Conservation (phyloP, 2,888 invertebrate species). For the Syrista parreyssii region DNA sequence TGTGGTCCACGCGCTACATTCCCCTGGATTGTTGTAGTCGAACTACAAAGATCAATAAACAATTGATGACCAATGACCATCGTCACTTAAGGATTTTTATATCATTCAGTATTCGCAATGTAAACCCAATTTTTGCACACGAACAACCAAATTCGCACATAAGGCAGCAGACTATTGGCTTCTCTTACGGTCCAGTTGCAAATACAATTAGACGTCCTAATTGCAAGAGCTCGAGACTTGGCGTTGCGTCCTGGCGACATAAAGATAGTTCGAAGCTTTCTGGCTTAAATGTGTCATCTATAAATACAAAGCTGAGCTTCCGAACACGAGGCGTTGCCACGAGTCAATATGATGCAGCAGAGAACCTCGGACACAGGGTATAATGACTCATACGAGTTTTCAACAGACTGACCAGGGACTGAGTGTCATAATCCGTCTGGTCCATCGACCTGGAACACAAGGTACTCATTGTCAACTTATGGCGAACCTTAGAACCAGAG, state of each 20-base stretch:
- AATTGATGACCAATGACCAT: background rate
- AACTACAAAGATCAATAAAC: background rate
- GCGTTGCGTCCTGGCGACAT: slow-evolving; percentile 38
- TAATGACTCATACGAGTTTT: background rate
- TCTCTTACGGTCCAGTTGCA: background rate
- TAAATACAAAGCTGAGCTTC: slow-evolving; percentile 50
- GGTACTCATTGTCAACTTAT: background rate
- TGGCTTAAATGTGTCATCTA: slow-evolving; percentile 64
- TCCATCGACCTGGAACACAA: background rate
- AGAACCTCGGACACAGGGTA: background rate
- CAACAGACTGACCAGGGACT: background rate
- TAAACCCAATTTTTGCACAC: background rate
- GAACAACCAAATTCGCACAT: background rate
- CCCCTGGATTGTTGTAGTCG: background rate
- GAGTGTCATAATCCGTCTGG: background rate
- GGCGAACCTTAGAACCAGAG: background rate
- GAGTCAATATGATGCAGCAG: slow-evolving; percentile 7
- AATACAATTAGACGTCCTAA: background rate
- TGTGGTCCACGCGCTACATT: background rate
- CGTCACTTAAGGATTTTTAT: background rate
- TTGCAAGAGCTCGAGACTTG: background rate
- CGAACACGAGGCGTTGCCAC: slow-evolving; percentile 21
- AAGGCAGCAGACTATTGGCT: background rate
- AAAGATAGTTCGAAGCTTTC: slow-evolving; percentile 54
- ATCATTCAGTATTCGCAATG: background rate